phyloP scores from a whole-genome alignment of 2,888 invertebrate species.

The Teleiodes luculella region DNA sequence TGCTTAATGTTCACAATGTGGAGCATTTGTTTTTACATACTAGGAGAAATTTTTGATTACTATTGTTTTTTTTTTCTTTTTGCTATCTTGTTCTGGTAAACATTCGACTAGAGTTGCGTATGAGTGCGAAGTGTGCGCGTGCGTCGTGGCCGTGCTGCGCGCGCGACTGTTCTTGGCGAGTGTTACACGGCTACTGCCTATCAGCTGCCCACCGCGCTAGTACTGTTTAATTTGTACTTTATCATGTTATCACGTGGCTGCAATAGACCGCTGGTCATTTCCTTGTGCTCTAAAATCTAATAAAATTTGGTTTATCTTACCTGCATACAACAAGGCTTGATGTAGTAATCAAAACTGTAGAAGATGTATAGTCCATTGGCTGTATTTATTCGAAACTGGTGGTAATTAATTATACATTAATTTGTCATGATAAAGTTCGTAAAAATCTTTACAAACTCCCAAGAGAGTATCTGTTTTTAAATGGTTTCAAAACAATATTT shows the following conservation, averaged over 20 bases:
- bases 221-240: conserved; percentile 71
- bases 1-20: conserved; percentile 48
- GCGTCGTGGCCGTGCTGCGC: conserved; percentile 32
- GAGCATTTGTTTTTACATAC: conserved; percentile 55
- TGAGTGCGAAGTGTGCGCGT: conserved; percentile 30
- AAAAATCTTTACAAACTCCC: no score
- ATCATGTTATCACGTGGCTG: conserved; percentile 65
- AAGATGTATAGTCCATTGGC: no score
- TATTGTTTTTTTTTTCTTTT: conserved; percentile 17
- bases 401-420: no score
- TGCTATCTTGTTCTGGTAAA: conserved; percentile 15
- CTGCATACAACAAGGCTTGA: not conserved
- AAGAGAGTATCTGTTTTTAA: no score
- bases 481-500: no score
- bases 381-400: no score
- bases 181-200: conserved; percentile 57
- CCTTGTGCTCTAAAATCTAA: conserved; percentile 28
- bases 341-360: no score
- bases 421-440: no score
- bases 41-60: conserved; percentile 20
- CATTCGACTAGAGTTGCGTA: conserved; percentile 11
- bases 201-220: conserved; percentile 55
- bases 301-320: conserved; percentile 33
- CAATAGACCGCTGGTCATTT: conserved; percentile 33
- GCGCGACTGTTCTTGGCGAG: conserved; percentile 52